These are phyloP conservation scores for Osedax frankpressi DNA, from an alignment of 2,888 invertebrate genomes.

Conservation along the genomic window DNA sequence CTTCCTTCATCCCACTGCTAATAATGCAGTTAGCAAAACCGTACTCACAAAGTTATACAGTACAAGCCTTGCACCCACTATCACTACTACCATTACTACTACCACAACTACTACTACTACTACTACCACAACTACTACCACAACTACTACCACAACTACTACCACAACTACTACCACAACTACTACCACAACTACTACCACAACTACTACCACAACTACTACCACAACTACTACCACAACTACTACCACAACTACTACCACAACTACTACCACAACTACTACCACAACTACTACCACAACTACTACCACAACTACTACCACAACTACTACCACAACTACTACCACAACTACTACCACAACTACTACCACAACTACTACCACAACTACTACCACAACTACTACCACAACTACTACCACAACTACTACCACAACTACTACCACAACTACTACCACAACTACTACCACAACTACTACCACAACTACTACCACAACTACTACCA, in stretches of 20 bases:
- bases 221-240: slow-evolving; percentile 1
- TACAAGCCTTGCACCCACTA: background rate
- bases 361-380: slow-evolving; percentile 7
- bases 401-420: slow-evolving; percentile 5
- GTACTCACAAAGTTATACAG: background rate
- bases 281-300: slow-evolving; percentile 9
- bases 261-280: slow-evolving; percentile 12
- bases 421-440: background rate
- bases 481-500: slow-evolving; percentile 1
- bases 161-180: slow-evolving; percentile 7
- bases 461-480: background rate
- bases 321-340: background rate
- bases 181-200: slow-evolving; percentile 12
- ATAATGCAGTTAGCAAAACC: no score
- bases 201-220: slow-evolving; percentile 9
- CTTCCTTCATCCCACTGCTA: no score
- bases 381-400: slow-evolving; percentile 2
- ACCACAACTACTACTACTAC: slow-evolving; percentile 9
- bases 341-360: background rate
- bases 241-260: slow-evolving; percentile 9
- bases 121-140: slow-evolving; percentile 8
- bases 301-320: slow-evolving; percentile 4
- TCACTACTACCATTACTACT: background rate
- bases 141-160: slow-evolving; percentile 9
- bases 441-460: background rate